Base-by-base conservation (phyloP, 2,888 invertebrate genomes). In the Ormyrus rosae region DNA sequence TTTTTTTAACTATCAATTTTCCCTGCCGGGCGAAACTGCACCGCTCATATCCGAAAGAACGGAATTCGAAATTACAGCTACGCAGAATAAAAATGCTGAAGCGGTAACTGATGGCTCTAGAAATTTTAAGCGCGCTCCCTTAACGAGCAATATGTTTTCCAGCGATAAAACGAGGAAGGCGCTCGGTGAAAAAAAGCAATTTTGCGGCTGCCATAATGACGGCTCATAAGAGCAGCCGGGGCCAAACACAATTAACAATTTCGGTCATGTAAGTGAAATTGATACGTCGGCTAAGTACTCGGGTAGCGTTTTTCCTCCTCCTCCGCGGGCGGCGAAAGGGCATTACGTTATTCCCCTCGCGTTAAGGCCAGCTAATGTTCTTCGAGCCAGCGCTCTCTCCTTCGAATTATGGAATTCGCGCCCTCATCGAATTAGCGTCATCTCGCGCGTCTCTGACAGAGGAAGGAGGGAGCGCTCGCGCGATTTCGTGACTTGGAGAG, bases 401-500 rank as follows among this genome's bases (percentile, higher is more conserved):
- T 73, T 78, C 82, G 82, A 83, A 84, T 83, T 83, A 83, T 82
- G 72, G 82, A 72, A 79, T 83, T 84, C 81, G 69, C 79, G 74
- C 81, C 78, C 76, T 74, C 83, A 80, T 82, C 79, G 83, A 83
- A 83, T 84, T 83, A 84, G 82, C 71, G 81, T 84, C 81, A 84
- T 81, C 69, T 80, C 73, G 78, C 73, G 55, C 74, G 65, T 48
- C 9, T 67, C 7, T n/a, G 13, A 53, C 13, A 45, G 13, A 6
- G 10, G 45, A 11, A 3, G 10, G 50, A 1, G 51, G 6, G 13
- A 5, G 48, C 4, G 56, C 13, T 13, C 45, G 9, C 58, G 61
- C 51, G 60, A 79, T 72, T 73, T 51, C 75, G 75, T 80, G 75
- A 75, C 75, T 80, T 80, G 80, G 80, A 80, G 48, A 64, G 7